A percentile compares a stretch with the other conserved stretches of the same genome.
Evolutionary conservation across 2,113 vertebrate genomes (phyloP).

Genomic region (Rhagologus leucostigma): DNA sequence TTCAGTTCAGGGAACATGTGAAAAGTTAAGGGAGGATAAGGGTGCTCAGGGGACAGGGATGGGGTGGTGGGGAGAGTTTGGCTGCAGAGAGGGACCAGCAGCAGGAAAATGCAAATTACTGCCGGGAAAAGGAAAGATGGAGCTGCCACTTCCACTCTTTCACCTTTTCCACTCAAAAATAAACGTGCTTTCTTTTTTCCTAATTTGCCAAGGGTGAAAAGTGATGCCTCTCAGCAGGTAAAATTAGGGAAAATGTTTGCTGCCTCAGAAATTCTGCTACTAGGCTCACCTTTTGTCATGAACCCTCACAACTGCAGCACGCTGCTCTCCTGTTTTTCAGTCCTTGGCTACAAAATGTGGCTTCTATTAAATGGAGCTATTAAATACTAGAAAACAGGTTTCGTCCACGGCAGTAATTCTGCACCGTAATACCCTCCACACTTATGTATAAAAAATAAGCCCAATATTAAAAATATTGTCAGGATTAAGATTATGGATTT

Average conservation of each 20-base stretch:
- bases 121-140: not conserved
- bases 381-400: not conserved
- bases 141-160: not conserved
- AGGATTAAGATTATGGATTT: not conserved
- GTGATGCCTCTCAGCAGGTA: not conserved
- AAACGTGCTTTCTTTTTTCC: not conserved
- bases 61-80: not conserved
- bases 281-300: not conserved
- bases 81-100: not conserved
- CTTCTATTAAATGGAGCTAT: not conserved
- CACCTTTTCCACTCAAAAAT: not conserved
- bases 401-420: not conserved
- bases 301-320: not conserved
- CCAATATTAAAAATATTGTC: not conserved
- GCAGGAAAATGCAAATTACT: not conserved
- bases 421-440: accelerated
- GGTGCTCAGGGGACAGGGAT: not conserved
- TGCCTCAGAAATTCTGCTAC: not conserved
- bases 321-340: not conserved
- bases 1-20: slow-evolving; percentile 21
- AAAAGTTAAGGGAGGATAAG: slow-evolving; percentile 34
- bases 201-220: not conserved
- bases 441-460: not conserved
- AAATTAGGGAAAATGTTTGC: not conserved
- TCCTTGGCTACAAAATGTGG: not conserved